Evolutionary conservation across 2,797 vertebrate species (phyloP), one percentile per base, ranked within the genome.

Genomic region (Megaceryle alcyon): DNA sequence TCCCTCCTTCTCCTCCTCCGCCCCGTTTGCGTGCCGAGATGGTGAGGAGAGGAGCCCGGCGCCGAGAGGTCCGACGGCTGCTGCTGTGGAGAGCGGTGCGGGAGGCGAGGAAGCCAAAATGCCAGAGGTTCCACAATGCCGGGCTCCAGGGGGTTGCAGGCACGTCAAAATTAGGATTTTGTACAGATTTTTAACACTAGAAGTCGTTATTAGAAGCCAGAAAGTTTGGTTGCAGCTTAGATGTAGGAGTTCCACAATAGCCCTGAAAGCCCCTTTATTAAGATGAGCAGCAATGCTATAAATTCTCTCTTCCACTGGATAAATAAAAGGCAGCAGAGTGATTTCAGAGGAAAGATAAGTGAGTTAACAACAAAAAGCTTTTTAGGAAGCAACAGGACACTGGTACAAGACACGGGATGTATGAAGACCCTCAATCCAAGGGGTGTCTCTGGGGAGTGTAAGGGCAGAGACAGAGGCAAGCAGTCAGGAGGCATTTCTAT

Each of bases 61-160:
- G 2, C 35, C 2, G 37, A 48, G 25, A 14, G 79, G 13, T 44
- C 53, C 23, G 17, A 8, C 5, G 19, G 60, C 39, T 8, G 70
- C 54, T 2, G 41, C 66, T 19, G 48, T 13, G 0, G 56, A 28
- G 57, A 20, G 6, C 13, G 9, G 20, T 3, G 4, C 8, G 1
- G 44, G 14, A 15, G 26, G 41, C 6, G 13, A 63, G 29, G 41
- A 31, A 49, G 82, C 43, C 75, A 20, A 26, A 71, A 35, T 1
- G 9, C 59, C 41, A 20, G 25, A 33, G n/a, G 33, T 31, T n/a
- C 29, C 53, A 56, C 19, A 31, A 56, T 21, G 56, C 59, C 8
- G 1, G 33, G 68, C 61, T 37, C 49, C 39, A 12, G 4, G 4
- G 22, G 12, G 14, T 2, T 31, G 59, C 31, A 37, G 60, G 9